Evolutionary conservation across 2,888 invertebrate species (phyloP).

Genomic region (Drosophila parthenogenetica): DNA sequence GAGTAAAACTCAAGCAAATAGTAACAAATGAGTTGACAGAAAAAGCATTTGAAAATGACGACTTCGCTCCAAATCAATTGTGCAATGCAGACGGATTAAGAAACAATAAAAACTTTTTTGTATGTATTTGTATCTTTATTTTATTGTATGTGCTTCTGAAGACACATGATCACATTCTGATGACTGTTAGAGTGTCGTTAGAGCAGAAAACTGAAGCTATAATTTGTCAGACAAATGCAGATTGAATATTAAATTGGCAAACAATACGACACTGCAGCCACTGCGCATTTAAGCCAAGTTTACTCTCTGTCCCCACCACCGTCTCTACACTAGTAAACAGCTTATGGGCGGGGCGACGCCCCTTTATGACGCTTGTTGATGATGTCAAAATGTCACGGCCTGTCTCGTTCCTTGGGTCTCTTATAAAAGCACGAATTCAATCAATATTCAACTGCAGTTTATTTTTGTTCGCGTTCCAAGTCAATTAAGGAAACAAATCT

Average conservation of each 20-base stretch:
- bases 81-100: constrained; percentile 61
- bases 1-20: constrained; percentile 29
- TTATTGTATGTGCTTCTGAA: constrained; percentile 11
- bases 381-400: constrained; percentile 33
- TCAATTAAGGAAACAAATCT: constrained; percentile 20
- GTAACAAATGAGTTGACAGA: constrained; percentile 20
- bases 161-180: constrained; percentile 16
- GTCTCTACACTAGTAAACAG: constrained; percentile 24
- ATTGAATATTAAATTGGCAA: constrained; percentile 63
- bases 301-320: not conserved
- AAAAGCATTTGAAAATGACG: constrained; percentile 26
- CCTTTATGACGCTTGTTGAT: constrained; percentile 24
- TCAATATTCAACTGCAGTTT: constrained; percentile 52
- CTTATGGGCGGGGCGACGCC: constrained; percentile 26
- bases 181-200: constrained; percentile 63
- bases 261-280: constrained; percentile 26
- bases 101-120: constrained; percentile 49
- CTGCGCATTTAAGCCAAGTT: constrained; percentile 1
- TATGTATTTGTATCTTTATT: constrained; percentile 3
- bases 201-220: constrained; percentile 63
- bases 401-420: constrained; percentile 10
- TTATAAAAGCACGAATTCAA: constrained; percentile 57
- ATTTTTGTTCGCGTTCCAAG: constrained; percentile 40
- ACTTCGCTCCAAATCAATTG: constrained; percentile 36
- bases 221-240: constrained; percentile 61